These are phyloP conservation scores for Hypanus sabinus DNA, from an alignment of 2,113 vertebrate genomes.

Conservation along the genomic window DNA sequence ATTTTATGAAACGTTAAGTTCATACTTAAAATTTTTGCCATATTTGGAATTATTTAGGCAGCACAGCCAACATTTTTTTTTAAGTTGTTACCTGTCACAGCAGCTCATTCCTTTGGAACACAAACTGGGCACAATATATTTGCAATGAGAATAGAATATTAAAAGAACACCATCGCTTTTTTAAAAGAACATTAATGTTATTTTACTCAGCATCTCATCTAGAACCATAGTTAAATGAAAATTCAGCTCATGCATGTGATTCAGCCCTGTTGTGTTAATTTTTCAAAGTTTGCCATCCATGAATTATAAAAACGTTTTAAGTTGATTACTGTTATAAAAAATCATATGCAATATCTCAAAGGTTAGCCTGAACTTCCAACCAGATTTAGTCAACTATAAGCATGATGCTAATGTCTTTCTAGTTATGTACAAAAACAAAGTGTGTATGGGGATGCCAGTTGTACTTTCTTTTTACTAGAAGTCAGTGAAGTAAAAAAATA, in stretches of 20 bases:
- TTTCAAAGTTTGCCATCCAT: not conserved
- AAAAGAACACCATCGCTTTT: too few species aligned
- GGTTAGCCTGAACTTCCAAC: not conserved
- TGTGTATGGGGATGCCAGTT: not conserved
- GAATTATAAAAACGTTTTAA: not conserved
- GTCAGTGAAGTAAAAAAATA: not conserved
- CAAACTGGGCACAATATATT: not conserved
- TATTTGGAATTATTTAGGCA: not conserved
- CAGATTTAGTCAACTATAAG: conserved; percentile 8
- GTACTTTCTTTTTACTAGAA: not conserved
- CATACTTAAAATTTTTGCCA: not conserved
- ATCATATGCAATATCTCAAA: not conserved
- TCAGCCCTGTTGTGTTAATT: not conserved
- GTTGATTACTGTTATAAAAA: not conserved
- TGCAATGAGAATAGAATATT: not conserved
- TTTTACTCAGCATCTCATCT: not conserved
- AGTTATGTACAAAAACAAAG: not conserved
- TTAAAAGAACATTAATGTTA: not conserved
- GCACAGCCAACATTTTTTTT: not conserved
- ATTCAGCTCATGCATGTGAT: not conserved
- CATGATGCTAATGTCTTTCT: not conserved
- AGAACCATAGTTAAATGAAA: not conserved
- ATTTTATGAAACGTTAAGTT: not conserved
- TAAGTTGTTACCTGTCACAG: not conserved
- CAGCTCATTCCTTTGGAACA: not conserved